These are phyloP conservation scores for Drosophila baimaii DNA, from an alignment of 1,140 invertebrate species.

Conservation along the genomic window DNA sequence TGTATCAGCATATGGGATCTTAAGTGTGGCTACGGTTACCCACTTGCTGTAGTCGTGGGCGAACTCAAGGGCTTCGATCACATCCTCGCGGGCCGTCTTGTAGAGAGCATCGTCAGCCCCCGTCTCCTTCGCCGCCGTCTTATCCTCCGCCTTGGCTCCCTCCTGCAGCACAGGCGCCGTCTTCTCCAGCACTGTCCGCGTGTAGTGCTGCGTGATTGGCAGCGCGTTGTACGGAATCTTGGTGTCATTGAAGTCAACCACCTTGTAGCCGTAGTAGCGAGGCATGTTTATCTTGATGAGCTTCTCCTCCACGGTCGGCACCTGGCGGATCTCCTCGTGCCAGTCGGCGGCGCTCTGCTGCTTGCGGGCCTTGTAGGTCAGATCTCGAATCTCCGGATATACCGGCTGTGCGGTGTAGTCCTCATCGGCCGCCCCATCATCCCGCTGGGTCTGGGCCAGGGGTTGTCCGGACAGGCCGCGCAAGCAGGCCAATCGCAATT, in stretches of 20 bases:
- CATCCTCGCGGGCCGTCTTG: conserved; percentile 42
- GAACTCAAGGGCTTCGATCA: conserved; percentile 68
- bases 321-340: conserved; percentile 87
- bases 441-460: neutral
- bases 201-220: conserved; percentile 88
- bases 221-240: conserved; percentile 88
- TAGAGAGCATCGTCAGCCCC: conserved; percentile 73
- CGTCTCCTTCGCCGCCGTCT: conserved; percentile 36
- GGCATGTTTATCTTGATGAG: conserved; percentile 92
- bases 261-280: conserved; percentile 90
- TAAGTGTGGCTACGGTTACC: neutral
- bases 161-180: conserved; percentile 73
- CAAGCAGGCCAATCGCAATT: conserved; percentile 16
- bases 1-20: neutral
- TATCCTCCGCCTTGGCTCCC: conserved; percentile 72
- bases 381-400: conserved; percentile 88
- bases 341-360: conserved; percentile 84
- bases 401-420: conserved; percentile 80
- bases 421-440: conserved; percentile 21
- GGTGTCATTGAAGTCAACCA: conserved; percentile 87
- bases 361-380: conserved; percentile 83
- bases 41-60: conserved; percentile 66
- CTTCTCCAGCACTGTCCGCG: conserved; percentile 88
- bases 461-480: conserved; percentile 38
- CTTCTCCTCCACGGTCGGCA: conserved; percentile 92